A percentile compares a stretch with the other conserved stretches of the same genome.
phyloP scores from a whole-genome alignment of 2,113 vertebrate species.

The Athene noctua region DNA sequence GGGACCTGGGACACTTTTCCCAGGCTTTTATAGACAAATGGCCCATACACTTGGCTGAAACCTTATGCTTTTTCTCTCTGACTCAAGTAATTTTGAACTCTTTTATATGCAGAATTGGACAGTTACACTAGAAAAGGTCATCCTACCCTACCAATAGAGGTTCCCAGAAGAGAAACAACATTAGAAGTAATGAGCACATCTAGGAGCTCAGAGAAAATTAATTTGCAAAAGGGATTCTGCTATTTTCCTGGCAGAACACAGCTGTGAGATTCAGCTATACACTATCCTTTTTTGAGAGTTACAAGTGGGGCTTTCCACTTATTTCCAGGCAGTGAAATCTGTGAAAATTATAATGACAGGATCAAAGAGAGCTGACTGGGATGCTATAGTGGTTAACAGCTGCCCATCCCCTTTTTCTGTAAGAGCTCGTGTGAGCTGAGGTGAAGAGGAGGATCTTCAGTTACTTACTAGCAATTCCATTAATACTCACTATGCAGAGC shows the following conservation, averaged over 20 bases:
- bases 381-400: not conserved
- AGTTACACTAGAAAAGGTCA: not conserved
- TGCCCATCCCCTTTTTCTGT: not conserved
- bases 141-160: not conserved
- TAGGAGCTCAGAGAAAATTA: not conserved
- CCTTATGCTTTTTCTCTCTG: not conserved
- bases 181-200: not conserved
- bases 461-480: not conserved
- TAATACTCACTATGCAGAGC: not conserved
- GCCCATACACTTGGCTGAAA: not conserved
- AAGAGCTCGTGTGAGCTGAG: not conserved
- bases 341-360: not conserved
- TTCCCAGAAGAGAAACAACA: not conserved
- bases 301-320: not conserved
- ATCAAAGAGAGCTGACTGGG: not conserved
- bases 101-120: not conserved
- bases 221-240: not conserved
- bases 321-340: not conserved
- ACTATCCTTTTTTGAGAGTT: not conserved
- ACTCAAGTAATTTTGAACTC: not conserved
- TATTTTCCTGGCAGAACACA: not conserved
- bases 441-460: not conserved
- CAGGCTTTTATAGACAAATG: not conserved
- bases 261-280: not conserved
- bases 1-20: not conserved